phyloP scores from a whole-genome alignment of 2,113 vertebrate species.

The Dasyornis broadbenti region DNA sequence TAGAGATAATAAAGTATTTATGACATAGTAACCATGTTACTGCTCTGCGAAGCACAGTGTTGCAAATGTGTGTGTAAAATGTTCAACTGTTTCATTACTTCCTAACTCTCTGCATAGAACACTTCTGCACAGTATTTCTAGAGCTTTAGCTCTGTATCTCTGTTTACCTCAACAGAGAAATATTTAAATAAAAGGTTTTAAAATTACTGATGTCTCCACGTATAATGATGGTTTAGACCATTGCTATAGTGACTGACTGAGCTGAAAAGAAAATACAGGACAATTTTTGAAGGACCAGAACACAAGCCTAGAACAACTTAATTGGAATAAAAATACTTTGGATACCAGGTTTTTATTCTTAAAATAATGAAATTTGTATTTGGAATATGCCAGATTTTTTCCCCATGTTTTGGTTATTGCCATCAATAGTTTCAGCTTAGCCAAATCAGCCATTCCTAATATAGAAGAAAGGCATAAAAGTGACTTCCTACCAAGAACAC shows the following conservation, averaged over 20 bases:
- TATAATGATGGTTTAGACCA: not conserved
- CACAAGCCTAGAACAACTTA: not conserved
- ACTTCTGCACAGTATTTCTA: not conserved
- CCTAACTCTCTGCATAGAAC: not conserved
- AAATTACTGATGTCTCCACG: not conserved
- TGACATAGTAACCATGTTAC: not conserved
- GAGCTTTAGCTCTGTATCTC: not conserved
- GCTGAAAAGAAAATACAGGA: not conserved
- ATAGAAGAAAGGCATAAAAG: not conserved
- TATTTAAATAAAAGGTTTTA: not conserved
- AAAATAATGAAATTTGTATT: not conserved
- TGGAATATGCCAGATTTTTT: not conserved
- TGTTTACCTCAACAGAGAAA: not conserved
- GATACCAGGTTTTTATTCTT: not conserved
- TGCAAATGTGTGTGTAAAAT: not conserved
- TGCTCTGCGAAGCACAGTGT: not conserved
- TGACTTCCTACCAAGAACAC: not conserved
- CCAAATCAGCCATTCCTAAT: not conserved
- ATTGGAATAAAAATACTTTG: not conserved
- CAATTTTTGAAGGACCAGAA: not conserved
- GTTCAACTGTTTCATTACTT: not conserved
- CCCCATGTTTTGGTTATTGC: not conserved
- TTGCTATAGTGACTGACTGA: not conserved
- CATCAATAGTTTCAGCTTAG: not conserved
- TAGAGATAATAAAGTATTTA: not conserved